These are phyloP conservation scores for Hermetia illucens DNA, from an alignment of 1,140 invertebrate species.

Conservation along the genomic window DNA sequence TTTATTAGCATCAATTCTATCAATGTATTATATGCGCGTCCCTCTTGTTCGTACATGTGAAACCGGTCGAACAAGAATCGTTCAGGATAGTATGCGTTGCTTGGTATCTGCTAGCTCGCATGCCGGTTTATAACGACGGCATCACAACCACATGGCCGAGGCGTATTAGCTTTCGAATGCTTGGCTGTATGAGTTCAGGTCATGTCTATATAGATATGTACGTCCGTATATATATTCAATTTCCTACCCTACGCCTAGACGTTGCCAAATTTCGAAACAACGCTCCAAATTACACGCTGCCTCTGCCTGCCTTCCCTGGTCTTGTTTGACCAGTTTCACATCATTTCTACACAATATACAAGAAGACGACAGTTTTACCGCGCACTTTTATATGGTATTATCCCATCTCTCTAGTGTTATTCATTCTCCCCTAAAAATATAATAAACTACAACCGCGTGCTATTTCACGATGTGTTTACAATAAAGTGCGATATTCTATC, in stretches of 20 bases:
- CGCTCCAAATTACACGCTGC: not conserved
- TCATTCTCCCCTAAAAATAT: too few species aligned
- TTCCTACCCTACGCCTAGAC: not conserved
- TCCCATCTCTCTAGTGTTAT: not conserved
- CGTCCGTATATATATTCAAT: not conserved
- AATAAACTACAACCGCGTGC: not conserved
- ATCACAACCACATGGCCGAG: too few species aligned
- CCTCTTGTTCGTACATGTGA: not conserved
- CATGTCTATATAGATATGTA: not conserved
- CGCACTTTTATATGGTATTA: not conserved
- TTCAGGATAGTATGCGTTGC: not conserved
- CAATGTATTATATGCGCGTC: not conserved
- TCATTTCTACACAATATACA: slow-evolving; percentile 1
- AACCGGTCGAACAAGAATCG: not conserved
- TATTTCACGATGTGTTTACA: not conserved
- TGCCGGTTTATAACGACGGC: too few species aligned
- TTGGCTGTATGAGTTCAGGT: not conserved
- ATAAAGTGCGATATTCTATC: too few species aligned
- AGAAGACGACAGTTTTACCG: not conserved
- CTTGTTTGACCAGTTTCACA: not conserved
- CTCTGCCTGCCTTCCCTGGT: too few species aligned
- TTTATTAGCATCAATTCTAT: not conserved
- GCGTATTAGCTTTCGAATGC: not conserved
- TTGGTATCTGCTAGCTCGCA: too few species aligned
- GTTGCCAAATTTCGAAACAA: not conserved